Evolutionary conservation across 2,113 vertebrate genomes (phyloP), one percentile per base, ranked within the genome.

Genomic region (Chunga burmeisteri): DNA sequence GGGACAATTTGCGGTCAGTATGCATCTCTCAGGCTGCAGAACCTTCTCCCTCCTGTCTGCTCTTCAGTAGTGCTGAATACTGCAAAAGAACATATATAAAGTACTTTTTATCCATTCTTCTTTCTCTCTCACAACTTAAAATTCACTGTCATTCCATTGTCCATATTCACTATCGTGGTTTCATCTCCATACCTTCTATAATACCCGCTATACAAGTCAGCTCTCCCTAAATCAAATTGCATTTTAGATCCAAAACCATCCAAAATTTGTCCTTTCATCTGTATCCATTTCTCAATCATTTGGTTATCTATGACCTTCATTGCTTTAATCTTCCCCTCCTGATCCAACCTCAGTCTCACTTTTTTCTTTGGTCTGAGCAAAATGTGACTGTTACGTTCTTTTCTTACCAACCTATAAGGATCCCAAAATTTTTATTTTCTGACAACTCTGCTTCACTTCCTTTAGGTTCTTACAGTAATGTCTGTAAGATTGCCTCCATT

Each of bases 191-290:
- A 1, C 42, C 32, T 93, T 74, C 78, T 42, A 34, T 58, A 47
- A 79, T 40, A 53, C 2, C 21, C 1, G 1, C 20, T 66, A 20
- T 44, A 61, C 30, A 53, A 70, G 47, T 22, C 2, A 0, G 6
- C 12, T 86, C 11, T 87, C n/a, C 66, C 26, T 55, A 73, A 82
- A 55, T 38, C n/a, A 7, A 55, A 9, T 34, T 61, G n/a, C 30
- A 40, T 65, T 68, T 58, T 79, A 73, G 34, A 68, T 74, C 55
- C 44, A 40, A 92, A 88, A 61, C 12, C 19, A 50, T 50, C 44
- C 26, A 74, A 78, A 85, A 38, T 70, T 38, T 56, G 8, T 87
- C 11, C 1, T 47, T 71, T 92, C 34, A 21, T 50, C 58, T 68
- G 7, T 94, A 68, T 40, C 32, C 22, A 59, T 82, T 88, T 84